Evolutionary conservation across 1,140 invertebrate species (phyloP).

Genomic region (Physella acuta): DNA sequence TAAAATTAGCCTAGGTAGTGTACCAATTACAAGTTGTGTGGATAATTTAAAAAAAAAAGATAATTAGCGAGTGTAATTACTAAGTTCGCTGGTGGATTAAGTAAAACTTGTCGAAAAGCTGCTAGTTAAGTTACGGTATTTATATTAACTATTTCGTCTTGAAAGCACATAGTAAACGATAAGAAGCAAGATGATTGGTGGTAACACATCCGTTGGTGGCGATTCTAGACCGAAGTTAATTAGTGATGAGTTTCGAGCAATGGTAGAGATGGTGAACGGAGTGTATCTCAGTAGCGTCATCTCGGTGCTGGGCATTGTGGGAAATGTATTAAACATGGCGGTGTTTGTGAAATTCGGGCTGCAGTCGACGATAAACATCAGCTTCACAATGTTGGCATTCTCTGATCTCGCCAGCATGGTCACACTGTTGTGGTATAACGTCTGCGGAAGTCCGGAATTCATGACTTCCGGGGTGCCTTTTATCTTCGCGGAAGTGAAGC

Average conservation of each 20-base stretch:
- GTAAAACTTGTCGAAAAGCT: too few relatives aligned
- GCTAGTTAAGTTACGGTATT: too few relatives aligned
- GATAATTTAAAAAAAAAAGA: too few relatives aligned
- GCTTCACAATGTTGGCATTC: background rate
- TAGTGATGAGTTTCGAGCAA: background rate
- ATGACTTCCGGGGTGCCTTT: background rate
- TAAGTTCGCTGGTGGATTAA: too few relatives aligned
- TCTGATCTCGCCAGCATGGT: background rate
- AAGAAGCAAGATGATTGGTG: too few relatives aligned
- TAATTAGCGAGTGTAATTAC: too few relatives aligned
- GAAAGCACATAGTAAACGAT: too few relatives aligned
- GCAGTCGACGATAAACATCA: background rate
- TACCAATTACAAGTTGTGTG: too few relatives aligned
- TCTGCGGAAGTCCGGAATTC: background rate
- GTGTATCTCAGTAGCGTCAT: background rate
- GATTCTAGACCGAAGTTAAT: too few relatives aligned
- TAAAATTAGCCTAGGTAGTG: too few relatives aligned
- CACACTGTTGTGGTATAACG: background rate
- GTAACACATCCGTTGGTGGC: too few relatives aligned
- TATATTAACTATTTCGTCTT: too few relatives aligned
- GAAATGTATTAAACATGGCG: background rate
- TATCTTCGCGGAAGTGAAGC: background rate
- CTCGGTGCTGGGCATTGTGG: background rate
- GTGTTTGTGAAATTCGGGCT: background rate
- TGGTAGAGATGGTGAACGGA: background rate